Conservation (phyloP, 2,888 invertebrate species). For the Aplocera efformata region DNA sequence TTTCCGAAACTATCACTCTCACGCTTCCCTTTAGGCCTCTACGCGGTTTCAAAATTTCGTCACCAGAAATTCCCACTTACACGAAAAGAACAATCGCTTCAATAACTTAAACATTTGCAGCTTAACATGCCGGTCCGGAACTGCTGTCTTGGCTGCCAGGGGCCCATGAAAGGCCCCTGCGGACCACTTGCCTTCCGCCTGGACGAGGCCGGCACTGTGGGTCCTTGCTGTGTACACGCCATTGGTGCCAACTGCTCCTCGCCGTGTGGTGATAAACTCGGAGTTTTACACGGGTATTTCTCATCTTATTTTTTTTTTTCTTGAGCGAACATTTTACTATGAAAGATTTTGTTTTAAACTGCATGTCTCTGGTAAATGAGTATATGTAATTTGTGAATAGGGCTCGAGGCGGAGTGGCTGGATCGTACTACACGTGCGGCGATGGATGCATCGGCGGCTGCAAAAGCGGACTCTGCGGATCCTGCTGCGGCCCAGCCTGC, state of each 20-base stretch:
- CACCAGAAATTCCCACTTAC: neutral
- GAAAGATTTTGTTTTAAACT: no score
- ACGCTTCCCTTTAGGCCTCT: neutral
- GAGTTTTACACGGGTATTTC: conserved; percentile 53
- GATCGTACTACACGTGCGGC: conserved; percentile 63
- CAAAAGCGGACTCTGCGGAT: conserved; percentile 54
- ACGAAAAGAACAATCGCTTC: neutral
- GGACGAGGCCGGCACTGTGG: conserved; percentile 40
- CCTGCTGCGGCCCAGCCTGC: conserved; percentile 62
- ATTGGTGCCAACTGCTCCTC: conserved; percentile 44
- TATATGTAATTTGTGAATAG: conserved; percentile 33
- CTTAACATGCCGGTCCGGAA: conserved; percentile 64
- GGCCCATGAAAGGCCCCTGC: conserved; percentile 54
- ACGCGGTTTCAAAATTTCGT: neutral
- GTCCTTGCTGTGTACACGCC: conserved; percentile 57
- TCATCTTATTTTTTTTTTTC: no score
- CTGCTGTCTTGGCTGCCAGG: conserved; percentile 65
- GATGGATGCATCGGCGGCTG: conserved; percentile 69
- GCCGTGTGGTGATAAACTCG: conserved; percentile 45
- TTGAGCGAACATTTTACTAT: no score
- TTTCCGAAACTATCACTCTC: neutral
- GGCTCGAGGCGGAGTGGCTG: conserved; percentile 57
- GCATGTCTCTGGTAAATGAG: no score
- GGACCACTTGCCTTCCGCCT: conserved; percentile 40
- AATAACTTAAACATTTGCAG: conserved; percentile 9